Evolutionary conservation across 2,797 vertebrate species (phyloP), one percentile per base, ranked within the genome.

Genomic region (Phrynocephalus vlangalii): DNA sequence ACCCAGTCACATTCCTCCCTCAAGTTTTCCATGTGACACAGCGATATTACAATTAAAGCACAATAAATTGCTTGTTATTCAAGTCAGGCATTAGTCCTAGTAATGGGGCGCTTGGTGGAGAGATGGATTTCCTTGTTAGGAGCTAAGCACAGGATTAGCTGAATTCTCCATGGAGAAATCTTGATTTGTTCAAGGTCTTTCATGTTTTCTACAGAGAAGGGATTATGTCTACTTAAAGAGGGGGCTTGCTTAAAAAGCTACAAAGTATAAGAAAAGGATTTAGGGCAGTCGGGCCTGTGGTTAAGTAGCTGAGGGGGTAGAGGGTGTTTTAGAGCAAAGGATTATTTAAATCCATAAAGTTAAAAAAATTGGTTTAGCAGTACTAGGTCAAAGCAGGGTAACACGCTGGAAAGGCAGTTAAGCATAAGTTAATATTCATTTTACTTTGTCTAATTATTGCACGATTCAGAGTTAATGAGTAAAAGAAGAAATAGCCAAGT

Each of bases 131-230:
- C 97, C 97, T 97, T 97, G 97, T 98, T 98, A 97, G 97, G 96
- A 96, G 96, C 97, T 98, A 97, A 98, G 97, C 96, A 96, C 94
- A 92, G 97, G 97, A 98, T 97, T 98, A 98, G 96, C 96, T 96
- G 96, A 97, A 98, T 97, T 97, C 97, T 97, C 97, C 97, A 97
- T 95, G 96, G 97, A 97, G 97, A 97, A 97, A 97, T 97, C 97
- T 97, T 97, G 97, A 97, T 97, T 98, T 97, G 97, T 97, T 97
- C 97, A 97, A 97, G 97, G 97, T 97, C 97, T 97, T 98, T 98
- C 97, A 97, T 97, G 97, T 98, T 97, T 97, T 97, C 97, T 97
- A 96, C 97, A 97, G 96, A 97, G 96, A 97, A 97, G 95, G 97
- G 97, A 97, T 98, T 97, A 98, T 96, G 97, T 97, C 97, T 97